These are phyloP conservation scores for Cyrtodaria siliqua DNA, from an alignment of 2,888 invertebrate species.

Conservation along the genomic window DNA sequence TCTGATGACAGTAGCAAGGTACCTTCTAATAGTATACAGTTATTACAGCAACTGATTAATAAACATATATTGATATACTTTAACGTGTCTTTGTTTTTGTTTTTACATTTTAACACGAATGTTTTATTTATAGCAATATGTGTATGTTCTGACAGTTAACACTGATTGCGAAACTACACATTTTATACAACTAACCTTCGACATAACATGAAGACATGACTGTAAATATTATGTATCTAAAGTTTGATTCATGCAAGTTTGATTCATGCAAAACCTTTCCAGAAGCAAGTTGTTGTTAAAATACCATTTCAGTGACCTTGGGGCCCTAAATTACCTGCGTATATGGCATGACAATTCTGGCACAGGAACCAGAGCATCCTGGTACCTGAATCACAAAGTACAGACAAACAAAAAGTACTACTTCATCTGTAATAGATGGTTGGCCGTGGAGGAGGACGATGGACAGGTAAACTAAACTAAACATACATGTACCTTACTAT, in stretches of 20 bases:
- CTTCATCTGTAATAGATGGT: slow-evolving; percentile 86
- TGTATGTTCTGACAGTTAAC: not conserved
- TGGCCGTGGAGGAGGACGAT: slow-evolving; percentile 87
- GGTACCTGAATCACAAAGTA: slow-evolving; percentile 86
- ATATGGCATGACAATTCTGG: slow-evolving; percentile 88
- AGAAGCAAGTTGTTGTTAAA: no score
- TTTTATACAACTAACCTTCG: no score
- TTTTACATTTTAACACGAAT: no score
- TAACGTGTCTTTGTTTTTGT: no score
- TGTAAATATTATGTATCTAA: no score
- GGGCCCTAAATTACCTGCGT: slow-evolving; percentile 86
- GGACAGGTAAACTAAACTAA: slow-evolving; percentile 86
- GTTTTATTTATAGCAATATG: not conserved
- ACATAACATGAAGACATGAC: no score
- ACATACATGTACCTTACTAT: no score
- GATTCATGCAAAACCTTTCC: no score
- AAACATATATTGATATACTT: no score
- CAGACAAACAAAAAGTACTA: slow-evolving; percentile 86
- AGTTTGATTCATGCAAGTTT: no score
- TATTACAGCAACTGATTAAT: no score
- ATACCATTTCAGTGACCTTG: slow-evolving; percentile 86
- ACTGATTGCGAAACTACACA: slow-evolving; percentile 15
- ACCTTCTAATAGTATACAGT: no score
- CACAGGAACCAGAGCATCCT: slow-evolving; percentile 85
- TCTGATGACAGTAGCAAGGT: slow-evolving; percentile 85